Percentiles rank a stretch among this genome's conserved stretches.
Conservation (phyloP, 2,888 invertebrate genomes). For the Drosophila macrothrix region DNA sequence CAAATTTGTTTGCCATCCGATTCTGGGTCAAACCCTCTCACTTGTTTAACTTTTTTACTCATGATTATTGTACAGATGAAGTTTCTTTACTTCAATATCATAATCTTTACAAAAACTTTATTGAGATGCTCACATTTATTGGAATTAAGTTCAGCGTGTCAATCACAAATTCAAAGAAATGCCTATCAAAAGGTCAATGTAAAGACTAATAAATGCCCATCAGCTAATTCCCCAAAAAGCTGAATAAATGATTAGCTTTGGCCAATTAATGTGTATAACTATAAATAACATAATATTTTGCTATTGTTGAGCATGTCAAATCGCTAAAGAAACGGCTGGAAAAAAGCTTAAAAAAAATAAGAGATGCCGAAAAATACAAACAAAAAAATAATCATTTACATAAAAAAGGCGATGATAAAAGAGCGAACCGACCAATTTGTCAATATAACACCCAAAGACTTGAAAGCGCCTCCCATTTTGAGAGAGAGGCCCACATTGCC, state of each 20-base stretch:
- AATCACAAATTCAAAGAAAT: constrained; percentile 33
- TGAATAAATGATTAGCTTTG: constrained; percentile 4
- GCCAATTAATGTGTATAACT: constrained; percentile 1
- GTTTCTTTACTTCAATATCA: neutral
- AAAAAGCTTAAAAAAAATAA: constrained; percentile 4
- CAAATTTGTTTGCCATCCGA: too few relatives aligned
- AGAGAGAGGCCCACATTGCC: neutral
- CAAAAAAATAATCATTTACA: constrained; percentile 48
- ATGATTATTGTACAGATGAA: neutral
- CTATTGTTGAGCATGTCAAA: constrained; percentile 53
- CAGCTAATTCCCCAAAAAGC: constrained; percentile 6
- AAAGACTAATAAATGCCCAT: constrained; percentile 28
- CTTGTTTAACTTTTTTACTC: too few relatives aligned
- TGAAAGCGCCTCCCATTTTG: constrained; percentile 10
- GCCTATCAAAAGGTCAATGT: constrained; percentile 52
- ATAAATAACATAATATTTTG: constrained; percentile 50
- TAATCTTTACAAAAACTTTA: constrained; percentile 2
- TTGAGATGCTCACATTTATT: constrained; percentile 2
- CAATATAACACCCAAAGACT: constrained; percentile 61
- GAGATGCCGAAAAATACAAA: constrained; percentile 2
- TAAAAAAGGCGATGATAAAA: constrained; percentile 61
- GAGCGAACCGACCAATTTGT: constrained; percentile 63
- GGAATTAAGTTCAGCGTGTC: neutral
- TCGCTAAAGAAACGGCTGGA: constrained; percentile 48
- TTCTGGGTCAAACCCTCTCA: neutral